phyloP scores from a whole-genome alignment of 2,797 vertebrate genomes.

The Pristis pectinata region DNA sequence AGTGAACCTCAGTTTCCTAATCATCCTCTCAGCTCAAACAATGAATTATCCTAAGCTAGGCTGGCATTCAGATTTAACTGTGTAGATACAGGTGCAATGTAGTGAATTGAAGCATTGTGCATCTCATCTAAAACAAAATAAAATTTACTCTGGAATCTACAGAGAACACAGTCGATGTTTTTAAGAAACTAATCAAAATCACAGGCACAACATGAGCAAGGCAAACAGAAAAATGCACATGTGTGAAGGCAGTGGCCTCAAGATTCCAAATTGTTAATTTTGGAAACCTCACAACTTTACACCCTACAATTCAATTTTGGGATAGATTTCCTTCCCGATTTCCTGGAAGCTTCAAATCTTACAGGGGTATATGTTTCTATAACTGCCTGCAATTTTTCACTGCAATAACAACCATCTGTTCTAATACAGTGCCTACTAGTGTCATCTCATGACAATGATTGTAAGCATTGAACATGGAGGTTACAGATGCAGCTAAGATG shows the following conservation, averaged over 20 bases:
- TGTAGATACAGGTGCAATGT: neutral
- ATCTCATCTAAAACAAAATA: neutral
- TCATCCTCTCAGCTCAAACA: neutral
- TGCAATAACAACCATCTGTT: neutral
- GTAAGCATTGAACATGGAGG: no score
- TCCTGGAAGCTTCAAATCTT: neutral
- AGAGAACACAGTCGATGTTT: neutral
- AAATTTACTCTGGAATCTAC: neutral
- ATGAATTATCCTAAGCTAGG: neutral
- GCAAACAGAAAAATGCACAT: neutral
- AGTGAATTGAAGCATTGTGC: neutral
- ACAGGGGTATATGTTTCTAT: neutral
- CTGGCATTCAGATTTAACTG: neutral
- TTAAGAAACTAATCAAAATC: neutral
- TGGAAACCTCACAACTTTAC: neutral
- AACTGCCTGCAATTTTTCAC: neutral
- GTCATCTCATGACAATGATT: no score
- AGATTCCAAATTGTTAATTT: neutral
- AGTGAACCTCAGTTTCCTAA: neutral
- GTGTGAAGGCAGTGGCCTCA: neutral
- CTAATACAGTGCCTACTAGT: neutral
- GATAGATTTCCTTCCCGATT: neutral
- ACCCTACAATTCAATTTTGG: neutral
- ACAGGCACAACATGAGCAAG: neutral
- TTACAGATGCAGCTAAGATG: no score